Evolutionary conservation across 2,797 vertebrate genomes (phyloP).

Genomic region (Sebastes goodei): DNA sequence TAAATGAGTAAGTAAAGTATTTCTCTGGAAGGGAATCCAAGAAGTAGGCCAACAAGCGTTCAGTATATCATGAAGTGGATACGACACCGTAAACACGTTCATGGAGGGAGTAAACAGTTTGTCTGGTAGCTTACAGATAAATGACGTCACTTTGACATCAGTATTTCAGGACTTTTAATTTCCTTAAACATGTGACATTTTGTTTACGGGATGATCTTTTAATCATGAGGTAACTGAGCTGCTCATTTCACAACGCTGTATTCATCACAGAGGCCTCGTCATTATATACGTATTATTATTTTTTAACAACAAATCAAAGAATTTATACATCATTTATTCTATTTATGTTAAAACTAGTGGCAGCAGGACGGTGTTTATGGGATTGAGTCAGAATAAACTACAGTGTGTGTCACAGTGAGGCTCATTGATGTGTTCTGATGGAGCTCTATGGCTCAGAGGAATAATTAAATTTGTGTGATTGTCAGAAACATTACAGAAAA

Average conservation of each 20-base stretch:
- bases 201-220: not conserved
- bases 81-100: slow-evolving; percentile 34
- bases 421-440: not conserved
- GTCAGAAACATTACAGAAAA: not conserved
- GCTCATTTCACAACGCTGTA: not conserved
- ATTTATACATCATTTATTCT: not conserved
- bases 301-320: not conserved
- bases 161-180: not conserved
- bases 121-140: slow-evolving; percentile 9
- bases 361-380: not conserved
- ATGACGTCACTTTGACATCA: slow-evolving; percentile 1
- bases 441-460: not conserved
- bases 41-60: slow-evolving; percentile 15
- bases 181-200: not conserved
- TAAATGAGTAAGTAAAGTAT: not conserved
- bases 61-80: slow-evolving; percentile 14
- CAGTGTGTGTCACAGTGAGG: not conserved
- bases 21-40: slow-evolving; percentile 11
- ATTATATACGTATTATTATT: not conserved
- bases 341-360: not conserved
- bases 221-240: not conserved
- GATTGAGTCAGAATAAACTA: not conserved
- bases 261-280: not conserved
- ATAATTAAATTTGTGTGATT: not conserved
- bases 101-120: slow-evolving; percentile 23